These are phyloP conservation scores for Archips xylosteana DNA, from an alignment of 2,888 invertebrate species.

Conservation along the genomic window DNA sequence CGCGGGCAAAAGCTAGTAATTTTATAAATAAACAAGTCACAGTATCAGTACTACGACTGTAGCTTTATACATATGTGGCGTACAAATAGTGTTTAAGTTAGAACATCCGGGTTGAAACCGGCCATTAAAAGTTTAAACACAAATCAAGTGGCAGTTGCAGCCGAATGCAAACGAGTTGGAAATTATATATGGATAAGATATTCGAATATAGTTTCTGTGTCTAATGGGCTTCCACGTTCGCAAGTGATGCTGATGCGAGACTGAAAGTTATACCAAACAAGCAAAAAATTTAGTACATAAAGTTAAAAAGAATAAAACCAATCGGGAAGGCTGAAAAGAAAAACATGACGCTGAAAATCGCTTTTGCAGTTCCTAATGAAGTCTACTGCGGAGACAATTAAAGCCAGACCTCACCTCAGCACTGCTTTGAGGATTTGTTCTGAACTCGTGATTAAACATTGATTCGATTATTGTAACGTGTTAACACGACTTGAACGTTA, in stretches of 20 bases:
- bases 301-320: background rate
- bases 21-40: background rate
- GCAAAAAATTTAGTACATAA: no score
- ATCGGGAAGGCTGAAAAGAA: background rate
- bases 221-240: background rate
- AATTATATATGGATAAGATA: slow-evolving; percentile 5
- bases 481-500: background rate
- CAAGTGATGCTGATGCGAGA: no score
- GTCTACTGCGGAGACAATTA: slow-evolving; percentile 20
- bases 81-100: slow-evolving; percentile 8
- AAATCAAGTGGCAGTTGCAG: slow-evolving; percentile 25
- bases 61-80: background rate
- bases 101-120: slow-evolving; percentile 23
- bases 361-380: slow-evolving; percentile 19
- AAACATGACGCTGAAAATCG: background rate
- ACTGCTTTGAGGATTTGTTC: slow-evolving; percentile 2
- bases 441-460: slow-evolving; percentile 17
- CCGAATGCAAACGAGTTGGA: background rate
- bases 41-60: background rate
- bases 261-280: no score
- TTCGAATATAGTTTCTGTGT: background rate
- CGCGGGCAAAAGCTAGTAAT: no score
- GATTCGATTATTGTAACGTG: background rate
- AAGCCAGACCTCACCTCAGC: slow-evolving; percentile 23
- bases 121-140: slow-evolving; percentile 34